Percentiles rank a stretch among this genome's conserved stretches.
Evolutionary conservation across 2,888 invertebrate genomes (phyloP).

Genomic region (Calliphora vomitoria): DNA sequence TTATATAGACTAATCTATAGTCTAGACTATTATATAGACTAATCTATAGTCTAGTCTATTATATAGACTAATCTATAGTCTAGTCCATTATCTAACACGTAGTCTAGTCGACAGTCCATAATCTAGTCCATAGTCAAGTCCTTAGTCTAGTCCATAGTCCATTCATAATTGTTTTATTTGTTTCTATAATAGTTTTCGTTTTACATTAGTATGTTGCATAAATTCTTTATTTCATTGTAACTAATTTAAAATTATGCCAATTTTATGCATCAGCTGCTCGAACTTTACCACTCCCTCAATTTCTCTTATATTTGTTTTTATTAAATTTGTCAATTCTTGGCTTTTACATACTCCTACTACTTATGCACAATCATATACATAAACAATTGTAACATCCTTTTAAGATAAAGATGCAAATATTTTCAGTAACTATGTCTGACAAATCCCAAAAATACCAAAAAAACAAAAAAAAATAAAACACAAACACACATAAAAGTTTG

Average conservation of each 20-base stretch:
- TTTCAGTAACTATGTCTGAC: conserved; percentile 53
- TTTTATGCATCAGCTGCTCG: conserved; percentile 56
- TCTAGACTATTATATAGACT: too few relatives aligned
- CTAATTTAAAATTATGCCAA: conserved; percentile 26
- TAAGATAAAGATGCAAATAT: conserved; percentile 69
- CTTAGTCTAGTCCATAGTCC: too few relatives aligned
- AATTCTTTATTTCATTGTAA: neutral
- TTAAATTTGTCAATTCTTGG: conserved; percentile 46
- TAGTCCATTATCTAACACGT: too few relatives aligned
- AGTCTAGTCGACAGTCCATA: too few relatives aligned
- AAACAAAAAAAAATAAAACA: conserved; percentile 13
- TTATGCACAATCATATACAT: neutral
- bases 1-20: too few relatives aligned
- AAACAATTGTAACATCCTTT: conserved; percentile 49
- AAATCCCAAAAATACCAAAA: conserved; percentile 46
- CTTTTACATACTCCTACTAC: conserved; percentile 16
- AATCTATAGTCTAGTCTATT: too few relatives aligned
- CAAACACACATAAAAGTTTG: conserved; percentile 53
- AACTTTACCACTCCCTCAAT: conserved; percentile 30
- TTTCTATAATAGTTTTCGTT: too few relatives aligned
- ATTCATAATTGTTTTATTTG: too few relatives aligned
- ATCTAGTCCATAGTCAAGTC: too few relatives aligned
- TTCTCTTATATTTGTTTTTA: conserved; percentile 35
- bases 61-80: too few relatives aligned
- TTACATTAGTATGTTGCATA: too few relatives aligned